Base-by-base conservation (phyloP, 2,888 invertebrate species). In the Ommatoiulus sabulosus region DNA sequence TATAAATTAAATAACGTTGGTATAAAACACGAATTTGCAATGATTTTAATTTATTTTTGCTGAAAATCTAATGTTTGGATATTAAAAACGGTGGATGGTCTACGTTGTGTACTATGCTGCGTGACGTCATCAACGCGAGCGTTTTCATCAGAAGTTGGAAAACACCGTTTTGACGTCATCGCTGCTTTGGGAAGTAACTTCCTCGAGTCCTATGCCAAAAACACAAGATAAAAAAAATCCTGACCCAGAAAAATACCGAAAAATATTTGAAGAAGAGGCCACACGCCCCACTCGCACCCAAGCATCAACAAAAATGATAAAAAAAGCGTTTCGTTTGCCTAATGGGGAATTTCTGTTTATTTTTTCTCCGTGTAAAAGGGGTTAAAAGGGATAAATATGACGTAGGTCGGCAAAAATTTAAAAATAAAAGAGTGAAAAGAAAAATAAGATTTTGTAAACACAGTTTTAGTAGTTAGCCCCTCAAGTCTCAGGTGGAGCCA, bases 371-470 rank as follows among this genome's bases (percentile, higher is more conserved):
- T 24, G 72, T 72, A 8, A 72, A 72, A 72, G 72, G 72, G 72
- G 72, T 72, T 72, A 72, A 72, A 72, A 72, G 20, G 72, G 72
- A 72, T 72, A 72, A 72, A 72, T 72, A 72, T 72, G 72, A 72
- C 24, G 72, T 8, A 72, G 24, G 6, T 72, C 8, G 72, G 24
- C 8, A 24, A 10, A 0, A 6, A 72, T 24, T 20, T 10, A 24
- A 57, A 72, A 24, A 72, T 0, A 24, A 72, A 24, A 17, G 15
- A 52, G 17, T 63, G 24, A 72, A 24, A 72, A 63, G 0, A 63
- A 63, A 20, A 63, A 63, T 20, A n/a, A 63, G 24, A 63, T 63
- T 63, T 20, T 6, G 52, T 8, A 63, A 63, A 63, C n/a, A 17
- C 20, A 15, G 52, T 52, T 52, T 52, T 12, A 15, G 15, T 52